Conservation (phyloP, 2,113 vertebrate genomes). For the Cebus imitator region DNA sequence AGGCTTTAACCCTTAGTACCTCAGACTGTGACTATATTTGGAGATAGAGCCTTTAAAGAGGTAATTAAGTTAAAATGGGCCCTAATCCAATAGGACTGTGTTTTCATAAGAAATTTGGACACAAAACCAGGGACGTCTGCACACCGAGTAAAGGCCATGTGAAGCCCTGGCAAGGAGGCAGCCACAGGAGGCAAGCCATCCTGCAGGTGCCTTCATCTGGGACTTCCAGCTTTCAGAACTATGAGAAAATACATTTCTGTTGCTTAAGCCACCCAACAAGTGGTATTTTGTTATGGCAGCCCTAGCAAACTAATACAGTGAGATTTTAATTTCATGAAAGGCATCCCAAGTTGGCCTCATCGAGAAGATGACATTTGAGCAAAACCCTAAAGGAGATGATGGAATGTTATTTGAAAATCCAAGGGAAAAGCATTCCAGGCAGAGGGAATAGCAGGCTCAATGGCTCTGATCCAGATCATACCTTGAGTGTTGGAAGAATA, state of each 20-base stretch:
- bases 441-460: not conserved
- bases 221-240: not conserved
- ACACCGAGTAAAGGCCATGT: not conserved
- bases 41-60: not conserved
- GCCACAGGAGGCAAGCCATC: not conserved
- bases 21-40: not conserved
- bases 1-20: not conserved
- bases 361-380: not conserved
- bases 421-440: not conserved
- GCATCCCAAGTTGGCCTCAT: not conserved
- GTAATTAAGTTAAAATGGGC: not conserved
- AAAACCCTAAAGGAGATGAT: not conserved
- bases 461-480: not conserved
- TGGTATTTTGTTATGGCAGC: not conserved
- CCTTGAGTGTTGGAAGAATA: fast-evolving
- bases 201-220: not conserved
- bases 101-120: not conserved
- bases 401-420: not conserved
- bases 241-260: not conserved
- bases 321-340: not conserved
- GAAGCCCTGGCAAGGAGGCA: not conserved
- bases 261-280: not conserved
- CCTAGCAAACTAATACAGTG: not conserved
- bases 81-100: not conserved
- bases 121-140: not conserved